phyloP scores from a whole-genome alignment of 1,140 invertebrate genomes.

The Cylas formicarius region DNA sequence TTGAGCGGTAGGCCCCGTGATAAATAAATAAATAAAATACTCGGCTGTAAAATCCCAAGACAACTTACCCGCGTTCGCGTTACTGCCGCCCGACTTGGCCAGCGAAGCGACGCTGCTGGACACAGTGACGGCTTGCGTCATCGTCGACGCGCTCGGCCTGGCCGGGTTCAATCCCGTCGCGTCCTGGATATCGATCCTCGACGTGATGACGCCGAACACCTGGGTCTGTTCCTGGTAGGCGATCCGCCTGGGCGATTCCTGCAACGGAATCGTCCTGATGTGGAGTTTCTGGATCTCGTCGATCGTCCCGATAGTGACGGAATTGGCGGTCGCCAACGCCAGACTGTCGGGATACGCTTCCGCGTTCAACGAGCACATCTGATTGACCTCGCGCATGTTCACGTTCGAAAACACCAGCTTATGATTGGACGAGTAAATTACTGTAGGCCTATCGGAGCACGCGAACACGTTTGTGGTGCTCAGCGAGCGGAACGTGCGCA shows the following conservation, averaged over 20 bases:
- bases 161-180: conserved; percentile 58
- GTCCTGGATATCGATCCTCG: conserved; percentile 80
- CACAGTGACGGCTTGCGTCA: conserved; percentile 53
- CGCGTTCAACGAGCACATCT: conserved; percentile 96
- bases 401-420: conserved; percentile 99
- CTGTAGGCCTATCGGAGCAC: conserved; percentile 95
- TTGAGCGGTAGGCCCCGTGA: no score
- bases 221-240: conserved; percentile 91
- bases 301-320: conserved; percentile 94
- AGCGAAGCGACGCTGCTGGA: conserved; percentile 43
- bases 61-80: no score
- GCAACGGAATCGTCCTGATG: conserved; percentile 88
- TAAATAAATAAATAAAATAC: no score
- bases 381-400: conserved; percentile 95
- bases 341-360: conserved; percentile 91
- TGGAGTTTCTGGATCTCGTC: conserved; percentile 98
- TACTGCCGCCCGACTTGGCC: conserved; percentile 40
- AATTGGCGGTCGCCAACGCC: conserved; percentile 87
- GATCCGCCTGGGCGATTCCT: conserved; percentile 89
- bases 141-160: conserved; percentile 70
- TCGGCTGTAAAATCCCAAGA: no score
- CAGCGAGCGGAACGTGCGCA: conserved; percentile 82
- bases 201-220: conserved; percentile 89
- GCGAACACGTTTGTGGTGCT: conserved; percentile 97
- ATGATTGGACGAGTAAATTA: conserved; percentile 98